These are phyloP conservation scores for Aspidoscelis tigris DNA, from an alignment of 2,113 vertebrate species.

Conservation along the genomic window DNA sequence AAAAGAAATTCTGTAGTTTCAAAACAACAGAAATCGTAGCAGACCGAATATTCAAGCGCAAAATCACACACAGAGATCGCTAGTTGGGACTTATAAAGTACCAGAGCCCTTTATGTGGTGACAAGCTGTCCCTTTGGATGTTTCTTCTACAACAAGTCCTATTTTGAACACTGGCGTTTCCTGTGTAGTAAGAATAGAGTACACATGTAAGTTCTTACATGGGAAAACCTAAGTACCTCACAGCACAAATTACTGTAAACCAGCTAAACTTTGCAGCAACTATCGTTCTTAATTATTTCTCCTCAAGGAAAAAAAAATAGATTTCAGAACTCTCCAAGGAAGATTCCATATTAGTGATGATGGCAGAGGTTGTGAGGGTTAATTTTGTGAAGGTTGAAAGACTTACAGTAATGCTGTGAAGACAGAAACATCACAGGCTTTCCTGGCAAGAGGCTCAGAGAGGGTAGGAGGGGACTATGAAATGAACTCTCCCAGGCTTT, in stretches of 20 bases:
- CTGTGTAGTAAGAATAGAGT: not conserved
- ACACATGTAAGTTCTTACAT: slow-evolving; percentile 36
- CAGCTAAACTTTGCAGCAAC: not conserved
- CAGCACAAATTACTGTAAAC: slow-evolving; percentile 15
- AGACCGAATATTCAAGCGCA: slow-evolving; percentile 44
- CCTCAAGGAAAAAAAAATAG: slow-evolving; percentile 2
- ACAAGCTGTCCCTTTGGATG: not conserved
- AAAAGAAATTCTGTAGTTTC: slow-evolving; percentile 29
- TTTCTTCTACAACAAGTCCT: not conserved
- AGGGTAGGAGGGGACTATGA: slow-evolving; percentile 90
- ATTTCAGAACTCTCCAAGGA: not conserved
- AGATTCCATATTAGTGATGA: not conserved
- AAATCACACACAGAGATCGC: not conserved
- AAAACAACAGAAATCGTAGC: slow-evolving; percentile 35
- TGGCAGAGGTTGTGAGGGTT: slow-evolving; percentile 73
- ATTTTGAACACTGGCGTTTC: not conserved
- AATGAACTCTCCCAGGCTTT: slow-evolving; percentile 99
- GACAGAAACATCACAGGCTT: slow-evolving; percentile 92
- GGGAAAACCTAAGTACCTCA: not conserved
- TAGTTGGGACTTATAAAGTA: slow-evolving; percentile 26
- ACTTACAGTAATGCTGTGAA: slow-evolving; percentile 86
- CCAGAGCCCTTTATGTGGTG: slow-evolving; percentile 10
- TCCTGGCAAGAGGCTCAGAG: slow-evolving; percentile 90
- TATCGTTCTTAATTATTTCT: not conserved
- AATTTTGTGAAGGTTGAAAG: slow-evolving; percentile 79